A percentile compares a stretch with the other conserved stretches of the same genome.
These are phyloP conservation scores for Oryzias woworae DNA, from an alignment of 2,113 vertebrate species.

Conservation along the genomic window DNA sequence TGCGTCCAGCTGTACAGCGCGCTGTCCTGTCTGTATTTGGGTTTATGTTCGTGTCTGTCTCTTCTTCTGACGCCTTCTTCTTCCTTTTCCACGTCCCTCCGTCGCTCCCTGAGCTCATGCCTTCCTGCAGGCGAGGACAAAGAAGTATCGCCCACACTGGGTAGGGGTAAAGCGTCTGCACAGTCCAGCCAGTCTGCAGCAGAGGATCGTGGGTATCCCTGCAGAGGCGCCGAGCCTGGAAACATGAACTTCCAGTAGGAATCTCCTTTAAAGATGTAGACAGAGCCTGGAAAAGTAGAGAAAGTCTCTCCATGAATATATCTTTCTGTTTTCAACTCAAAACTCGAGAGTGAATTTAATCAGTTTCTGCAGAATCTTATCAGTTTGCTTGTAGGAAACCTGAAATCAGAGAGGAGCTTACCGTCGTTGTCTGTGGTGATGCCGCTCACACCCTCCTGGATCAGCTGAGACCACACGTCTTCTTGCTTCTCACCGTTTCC, in stretches of 20 bases:
- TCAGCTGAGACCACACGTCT: conserved; percentile 64
- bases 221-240: conserved; percentile 52
- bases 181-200: conserved; percentile 77
- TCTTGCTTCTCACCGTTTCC: conserved; percentile 21
- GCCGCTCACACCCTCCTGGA: conserved; percentile 66
- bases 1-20: conserved; percentile 32
- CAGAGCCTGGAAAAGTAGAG: conserved; percentile 50
- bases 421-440: conserved; percentile 66
- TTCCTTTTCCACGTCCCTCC: conserved; percentile 21
- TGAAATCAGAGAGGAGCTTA: conserved; percentile 15
- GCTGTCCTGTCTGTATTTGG: conserved; percentile 11
- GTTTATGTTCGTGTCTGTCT: not conserved
- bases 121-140: conserved; percentile 36
- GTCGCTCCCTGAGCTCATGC: conserved; percentile 47
- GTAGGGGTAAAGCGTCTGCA: conserved; percentile 31
- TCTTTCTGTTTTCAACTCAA: too few species aligned
- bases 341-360: not conserved
- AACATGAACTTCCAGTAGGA: conserved; percentile 75
- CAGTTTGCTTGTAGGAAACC: too few species aligned
- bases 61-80: conserved; percentile 6
- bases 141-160: conserved; percentile 30
- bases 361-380: not conserved
- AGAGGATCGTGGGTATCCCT: conserved; percentile 70
- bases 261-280: conserved; percentile 71
- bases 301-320: too few species aligned